Base-by-base conservation (phyloP, 2,797 vertebrate species). In the Luscinia megarhynchos region DNA sequence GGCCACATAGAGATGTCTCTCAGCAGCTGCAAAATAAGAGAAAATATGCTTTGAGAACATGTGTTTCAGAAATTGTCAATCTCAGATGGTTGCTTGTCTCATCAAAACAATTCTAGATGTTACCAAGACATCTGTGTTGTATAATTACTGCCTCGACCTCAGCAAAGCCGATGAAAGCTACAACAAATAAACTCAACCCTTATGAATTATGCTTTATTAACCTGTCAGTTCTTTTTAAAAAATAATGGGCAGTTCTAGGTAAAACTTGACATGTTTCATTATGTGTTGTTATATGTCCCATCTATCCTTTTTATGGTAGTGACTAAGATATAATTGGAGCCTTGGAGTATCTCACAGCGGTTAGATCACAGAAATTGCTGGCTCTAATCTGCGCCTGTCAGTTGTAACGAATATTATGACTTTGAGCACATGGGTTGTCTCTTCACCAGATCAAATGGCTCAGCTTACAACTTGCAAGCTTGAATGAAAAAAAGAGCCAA, bases 131-230 rank as follows among this genome's bases (percentile, higher is more conserved):
- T 90, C 73, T 91, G 86, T 76, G 5, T 93, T 90, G 43, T 53
- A 55, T 95, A 95, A 90, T 97, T 94, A 86, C 89, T 89, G 72
- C 84, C 83, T 91, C 11, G 6, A 84, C 91, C 84, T 80, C 70
- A 36, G 70, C 68, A 84, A 83, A 94, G 77, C 48, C 5, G 24
- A 67, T 92, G 83, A 95, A 95, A 96, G 91, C 84, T 91, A 27
- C 55, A 88, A 91, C 61, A 92, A 96, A 90, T 95, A 94, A 95
- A 94, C 73, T 66, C 68, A 93, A 63, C 61, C 69, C 75, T 45
- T 82, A 93, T 20, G 81, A 90, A 95, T 95, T 93, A 92, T 76
- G 55, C 59, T 94, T 96, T 93, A 96, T 97, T 93, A 97, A 96
- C 84, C 76, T 92, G 94, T 92, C 96, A 94, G 82, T 66, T 94